phyloP scores from a whole-genome alignment of 2,113 vertebrate species.

The Heterotis niloticus region DNA sequence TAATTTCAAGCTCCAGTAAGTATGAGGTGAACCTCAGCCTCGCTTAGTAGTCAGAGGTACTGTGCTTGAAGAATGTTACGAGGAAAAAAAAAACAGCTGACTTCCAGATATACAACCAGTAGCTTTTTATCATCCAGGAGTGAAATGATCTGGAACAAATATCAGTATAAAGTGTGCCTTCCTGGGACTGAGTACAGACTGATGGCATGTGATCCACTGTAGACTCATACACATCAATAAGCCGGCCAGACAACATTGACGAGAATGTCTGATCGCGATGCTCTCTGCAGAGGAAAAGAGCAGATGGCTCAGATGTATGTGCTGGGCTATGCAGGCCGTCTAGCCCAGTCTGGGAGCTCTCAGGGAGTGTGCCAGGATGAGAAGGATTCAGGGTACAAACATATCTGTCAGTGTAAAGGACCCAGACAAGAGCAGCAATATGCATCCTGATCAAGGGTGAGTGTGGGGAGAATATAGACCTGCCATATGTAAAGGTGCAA shows the following conservation, averaged over 20 bases:
- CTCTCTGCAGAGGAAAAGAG: too few species aligned
- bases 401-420: too few species aligned
- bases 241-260: too few species aligned
- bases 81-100: background rate
- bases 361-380: background rate
- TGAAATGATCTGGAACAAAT: background rate
- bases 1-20: background rate
- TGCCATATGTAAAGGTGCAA: background rate
- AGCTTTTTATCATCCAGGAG: too few species aligned
- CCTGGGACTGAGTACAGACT: background rate
- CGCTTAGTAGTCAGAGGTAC: background rate
- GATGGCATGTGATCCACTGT: too few species aligned
- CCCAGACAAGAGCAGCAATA: too few species aligned
- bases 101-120: too few species aligned
- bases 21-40: background rate
- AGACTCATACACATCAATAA: too few species aligned
- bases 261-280: too few species aligned
- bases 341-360: background rate
- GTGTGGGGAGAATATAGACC: background rate
- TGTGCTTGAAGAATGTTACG: background rate
- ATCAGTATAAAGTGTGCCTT: background rate
- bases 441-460: background rate
- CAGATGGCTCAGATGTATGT: background rate
- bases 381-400: too few species aligned
- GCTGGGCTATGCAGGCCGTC: background rate